Base-by-base conservation (phyloP, 2,888 invertebrate species). In the Caenorhabditis sulstoni region DNA sequence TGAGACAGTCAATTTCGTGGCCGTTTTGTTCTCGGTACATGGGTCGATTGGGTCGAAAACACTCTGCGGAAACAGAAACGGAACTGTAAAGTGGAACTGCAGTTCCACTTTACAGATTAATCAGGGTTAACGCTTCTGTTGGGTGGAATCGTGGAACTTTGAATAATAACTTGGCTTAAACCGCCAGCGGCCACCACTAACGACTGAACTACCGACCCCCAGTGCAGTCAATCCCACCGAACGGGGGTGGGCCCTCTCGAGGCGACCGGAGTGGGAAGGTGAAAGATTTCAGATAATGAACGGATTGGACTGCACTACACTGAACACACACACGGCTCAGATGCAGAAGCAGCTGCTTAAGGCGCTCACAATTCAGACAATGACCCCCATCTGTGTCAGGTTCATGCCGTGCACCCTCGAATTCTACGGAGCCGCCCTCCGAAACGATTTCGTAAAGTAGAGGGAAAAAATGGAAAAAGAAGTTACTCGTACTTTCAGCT, bases 311-410 rank as follows among this genome's bases (percentile, higher is more conserved):
- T 44, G 44, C n/a, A 18, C 55, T 8, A 45, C 66, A 37, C 55
- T 66, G 66, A 66, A 55, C 55, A 41, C 35, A 11, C 44, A 55
- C 35, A 66, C 66, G 0, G 37, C 66, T 20, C 66, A 55, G 14
- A 66, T 66, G 66, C 66, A 66, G 37, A 66, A 66, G 37, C 66
- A 66, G 16, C 66, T 67, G 2, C 57, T 67, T 47, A 67, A 57
- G 37, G 57, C 66, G 22, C 16, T 67, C 11, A 29, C 66, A 16
- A 58, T 67, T 39, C 66, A 67, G 18, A 67, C 66, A 49, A 47
- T 67, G 47, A 67, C 57, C 29, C 66, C 66, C 35, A 57, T 67
- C 47, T 67, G 66, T 12, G 66, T 67, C 49, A 67, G 66, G 22
- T 67, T 67, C 55, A 44, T 67, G 45, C 66, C 66, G 7, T 67